Conservation (phyloP, 2,113 vertebrate genomes). For the Ascaphus truei region DNA sequence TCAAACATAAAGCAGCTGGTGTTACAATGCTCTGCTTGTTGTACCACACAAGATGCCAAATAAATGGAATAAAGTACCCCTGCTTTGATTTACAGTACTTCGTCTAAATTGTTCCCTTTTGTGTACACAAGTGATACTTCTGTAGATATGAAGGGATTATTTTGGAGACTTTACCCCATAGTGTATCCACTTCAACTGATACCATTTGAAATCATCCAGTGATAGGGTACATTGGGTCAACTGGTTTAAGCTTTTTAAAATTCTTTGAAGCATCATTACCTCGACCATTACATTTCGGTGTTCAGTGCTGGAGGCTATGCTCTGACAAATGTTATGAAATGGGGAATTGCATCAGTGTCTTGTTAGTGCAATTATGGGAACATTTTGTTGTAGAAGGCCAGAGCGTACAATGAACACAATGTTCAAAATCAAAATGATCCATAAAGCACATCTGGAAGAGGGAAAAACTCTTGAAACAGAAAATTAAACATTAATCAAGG, state of each 20-base stretch:
- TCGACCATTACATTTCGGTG: constrained; percentile 1
- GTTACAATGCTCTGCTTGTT: neutral
- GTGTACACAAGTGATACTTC: neutral
- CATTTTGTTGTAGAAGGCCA: neutral
- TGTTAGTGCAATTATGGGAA: constrained; percentile 27
- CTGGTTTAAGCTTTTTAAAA: constrained; percentile 15
- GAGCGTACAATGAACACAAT: constrained; percentile 1
- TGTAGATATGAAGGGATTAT: neutral
- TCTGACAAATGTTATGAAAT: constrained; percentile 19
- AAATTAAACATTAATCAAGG: constrained; percentile 12
- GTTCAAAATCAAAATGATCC: constrained; percentile 9
- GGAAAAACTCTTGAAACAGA: neutral
- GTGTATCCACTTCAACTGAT: neutral
- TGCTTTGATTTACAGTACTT: neutral
- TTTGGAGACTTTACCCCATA: neutral
- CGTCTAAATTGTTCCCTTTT: neutral
- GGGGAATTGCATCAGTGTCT: constrained; percentile 28
- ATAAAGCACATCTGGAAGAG: neutral
- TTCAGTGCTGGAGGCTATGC: constrained; percentile 22
- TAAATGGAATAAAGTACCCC: neutral
- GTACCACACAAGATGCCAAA: neutral
- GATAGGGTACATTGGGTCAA: constrained; percentile 13
- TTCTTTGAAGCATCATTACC: constrained; percentile 33
- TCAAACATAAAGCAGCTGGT: constrained; percentile 11
- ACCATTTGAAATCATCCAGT: neutral